Evolutionary conservation across 2,888 invertebrate genomes (phyloP), one percentile per base, ranked within the genome.

Genomic region (Allacma fusca): DNA sequence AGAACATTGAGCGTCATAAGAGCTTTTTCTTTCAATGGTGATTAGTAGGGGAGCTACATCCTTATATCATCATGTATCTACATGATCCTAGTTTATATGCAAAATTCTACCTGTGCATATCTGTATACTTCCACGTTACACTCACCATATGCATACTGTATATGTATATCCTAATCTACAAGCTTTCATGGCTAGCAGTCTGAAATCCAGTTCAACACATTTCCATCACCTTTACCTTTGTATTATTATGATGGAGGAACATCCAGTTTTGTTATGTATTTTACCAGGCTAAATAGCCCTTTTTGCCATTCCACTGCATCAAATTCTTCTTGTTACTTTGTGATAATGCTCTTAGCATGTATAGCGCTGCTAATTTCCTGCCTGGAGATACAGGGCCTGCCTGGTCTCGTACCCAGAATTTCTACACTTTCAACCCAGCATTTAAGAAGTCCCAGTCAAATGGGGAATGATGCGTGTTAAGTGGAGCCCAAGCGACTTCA

Each of bases 141-240:
- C n/a, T 34, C 34, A 7, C 34, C 34, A 9, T 34, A 34, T 12
- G 7, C 50, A 50, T 12, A 50, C 50, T 50, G 9, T 16, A 50
- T n/a, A 2, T 50, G 50, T 12, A n/a, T 40, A 40, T 40, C 13
- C 40, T 40, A 13, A 40, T 40, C 7, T 13, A 40, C 13, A 40
- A 5, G 13, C 5, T 5, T 40, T 40, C 13, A 50, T 19, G 50
- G 50, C n/a, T 4, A 50, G 2, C 2, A 2, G 7, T 50, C n/a
- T 13, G 19, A 50, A 50, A 50, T 50, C 50, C 50, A 50, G 50
- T 50, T 50, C 50, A 50, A 50, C 50, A n/a, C 50, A 50, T 50
- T n/a, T n/a, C 16, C 50, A 50, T 50, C 50, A 50, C 50, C 50
- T 50, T 50, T 50, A 9, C 50, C 4, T 50, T 50, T 50, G n/a